A percentile compares a stretch with the other conserved stretches of the same genome.
phyloP scores from a whole-genome alignment of 2,113 vertebrate genomes.

The Bucco capensis region DNA sequence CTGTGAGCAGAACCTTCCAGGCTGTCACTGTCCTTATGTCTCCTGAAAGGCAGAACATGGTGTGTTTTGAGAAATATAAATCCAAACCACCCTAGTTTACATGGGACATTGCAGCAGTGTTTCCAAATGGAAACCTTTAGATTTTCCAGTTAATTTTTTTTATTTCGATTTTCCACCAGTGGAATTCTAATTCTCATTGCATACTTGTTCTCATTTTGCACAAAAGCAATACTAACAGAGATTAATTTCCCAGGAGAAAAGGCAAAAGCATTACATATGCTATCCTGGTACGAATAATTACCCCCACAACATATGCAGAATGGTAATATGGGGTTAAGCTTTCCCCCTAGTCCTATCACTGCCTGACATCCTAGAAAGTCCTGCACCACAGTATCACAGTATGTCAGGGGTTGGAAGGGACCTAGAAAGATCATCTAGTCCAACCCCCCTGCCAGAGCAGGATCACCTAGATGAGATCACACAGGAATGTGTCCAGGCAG shows the following conservation, averaged over 20 bases:
- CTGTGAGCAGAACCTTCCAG: background rate
- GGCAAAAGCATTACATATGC: background rate
- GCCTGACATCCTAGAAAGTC: too few relatives aligned
- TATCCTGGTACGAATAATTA: background rate
- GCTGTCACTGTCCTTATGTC: background rate
- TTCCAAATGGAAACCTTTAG: background rate
- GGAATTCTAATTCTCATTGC: background rate
- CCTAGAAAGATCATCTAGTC: too few relatives aligned
- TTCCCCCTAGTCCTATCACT: too few relatives aligned
- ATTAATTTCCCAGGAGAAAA: background rate
- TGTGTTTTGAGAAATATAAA: background rate
- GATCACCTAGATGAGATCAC: too few relatives aligned
- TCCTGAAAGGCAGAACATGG: background rate
- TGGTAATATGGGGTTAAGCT: background rate
- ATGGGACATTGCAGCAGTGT: accelerated
- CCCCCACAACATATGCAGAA: background rate
- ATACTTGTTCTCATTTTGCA: background rate
- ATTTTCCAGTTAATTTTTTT: background rate
- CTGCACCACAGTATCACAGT: too few relatives aligned
- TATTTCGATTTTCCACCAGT: background rate
- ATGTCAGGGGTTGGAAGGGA: too few relatives aligned
- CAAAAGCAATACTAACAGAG: background rate
- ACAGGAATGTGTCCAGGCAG: too few relatives aligned
- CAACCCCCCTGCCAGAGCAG: too few relatives aligned
- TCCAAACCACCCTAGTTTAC: background rate